These are phyloP conservation scores for Todiramphus chloris DNA, from an alignment of 2,113 vertebrate genomes.

Conservation along the genomic window DNA sequence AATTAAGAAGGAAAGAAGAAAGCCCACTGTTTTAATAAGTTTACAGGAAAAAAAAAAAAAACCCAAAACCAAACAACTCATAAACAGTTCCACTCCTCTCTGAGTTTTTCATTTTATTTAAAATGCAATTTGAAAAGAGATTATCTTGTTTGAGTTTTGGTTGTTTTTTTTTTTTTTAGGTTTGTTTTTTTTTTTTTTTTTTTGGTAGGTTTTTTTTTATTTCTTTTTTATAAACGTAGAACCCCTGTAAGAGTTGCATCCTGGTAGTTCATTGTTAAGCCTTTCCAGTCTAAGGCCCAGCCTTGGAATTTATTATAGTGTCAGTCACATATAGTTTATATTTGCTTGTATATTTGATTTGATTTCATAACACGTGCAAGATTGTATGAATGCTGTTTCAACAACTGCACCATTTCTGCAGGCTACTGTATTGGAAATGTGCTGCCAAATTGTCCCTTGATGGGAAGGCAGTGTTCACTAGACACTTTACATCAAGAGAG, in stretches of 20 bases:
- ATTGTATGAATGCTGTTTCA: not conserved
- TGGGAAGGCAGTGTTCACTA: not conserved
- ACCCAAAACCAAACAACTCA: not conserved
- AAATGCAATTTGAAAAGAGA: not conserved
- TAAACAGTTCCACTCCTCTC: not conserved
- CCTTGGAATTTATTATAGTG: not conserved
- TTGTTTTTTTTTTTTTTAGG: not conserved
- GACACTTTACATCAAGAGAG: not conserved
- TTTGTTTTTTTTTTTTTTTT: not conserved
- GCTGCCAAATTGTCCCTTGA: not conserved
- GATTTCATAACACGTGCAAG: rapidly evolving
- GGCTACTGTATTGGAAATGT: not conserved
- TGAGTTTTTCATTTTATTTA: not conserved
- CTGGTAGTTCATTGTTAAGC: not conserved
- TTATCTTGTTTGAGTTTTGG: not conserved
- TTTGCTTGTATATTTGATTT: not conserved
- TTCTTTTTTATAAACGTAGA: not conserved
- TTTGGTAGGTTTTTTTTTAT: not conserved
- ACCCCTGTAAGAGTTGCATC: not conserved
- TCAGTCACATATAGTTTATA: not conserved
- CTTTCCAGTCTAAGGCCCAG: not conserved
- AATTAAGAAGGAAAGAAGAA: not conserved
- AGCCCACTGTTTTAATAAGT: not conserved
- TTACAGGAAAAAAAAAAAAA: not conserved
- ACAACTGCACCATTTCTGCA: not conserved